A percentile compares a stretch with the other conserved stretches of the same genome.
Evolutionary conservation across 2,888 invertebrate species (phyloP).

Genomic region (Yponomeuta evonymella): DNA sequence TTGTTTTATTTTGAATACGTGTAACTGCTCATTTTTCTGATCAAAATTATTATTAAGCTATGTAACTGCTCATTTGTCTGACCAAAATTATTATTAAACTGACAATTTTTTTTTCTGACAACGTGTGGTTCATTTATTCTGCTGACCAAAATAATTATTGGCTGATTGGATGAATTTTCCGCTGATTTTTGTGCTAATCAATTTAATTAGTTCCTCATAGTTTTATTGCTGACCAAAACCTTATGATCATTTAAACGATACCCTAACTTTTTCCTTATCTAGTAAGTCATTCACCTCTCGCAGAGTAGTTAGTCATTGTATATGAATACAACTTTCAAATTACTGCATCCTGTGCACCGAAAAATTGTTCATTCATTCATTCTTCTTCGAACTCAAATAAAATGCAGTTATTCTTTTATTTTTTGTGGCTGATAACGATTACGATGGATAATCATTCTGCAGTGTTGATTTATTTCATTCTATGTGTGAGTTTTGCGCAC

Average conservation of each 20-base stretch:
- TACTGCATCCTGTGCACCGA: background rate
- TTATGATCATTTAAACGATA: conserved; percentile 1
- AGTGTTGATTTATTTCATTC: background rate
- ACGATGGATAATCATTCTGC: conserved; percentile 19
- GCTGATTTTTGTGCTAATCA: no score
- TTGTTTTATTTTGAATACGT: no score
- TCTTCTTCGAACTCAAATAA: background rate
- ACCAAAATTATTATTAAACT: no score
- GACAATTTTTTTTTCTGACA: no score
- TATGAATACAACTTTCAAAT: conserved; percentile 8
- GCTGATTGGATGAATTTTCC: no score
- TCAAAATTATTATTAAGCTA: no score
- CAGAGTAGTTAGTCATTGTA: background rate
- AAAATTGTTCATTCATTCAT: background rate
- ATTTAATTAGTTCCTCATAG: no score
- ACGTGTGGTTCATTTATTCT: no score
- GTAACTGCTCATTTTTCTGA: no score
- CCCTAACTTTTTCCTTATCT: background rate
- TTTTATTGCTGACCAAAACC: no score
- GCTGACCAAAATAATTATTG: no score
- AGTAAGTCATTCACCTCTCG: conserved; percentile 10
- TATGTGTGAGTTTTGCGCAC: conserved; percentile 31
- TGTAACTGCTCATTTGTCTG: no score
- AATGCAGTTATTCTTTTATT: background rate
- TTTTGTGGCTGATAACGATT: background rate